Evolutionary conservation across 1,140 invertebrate genomes (phyloP).

Genomic region (Goniozus legneri): DNA sequence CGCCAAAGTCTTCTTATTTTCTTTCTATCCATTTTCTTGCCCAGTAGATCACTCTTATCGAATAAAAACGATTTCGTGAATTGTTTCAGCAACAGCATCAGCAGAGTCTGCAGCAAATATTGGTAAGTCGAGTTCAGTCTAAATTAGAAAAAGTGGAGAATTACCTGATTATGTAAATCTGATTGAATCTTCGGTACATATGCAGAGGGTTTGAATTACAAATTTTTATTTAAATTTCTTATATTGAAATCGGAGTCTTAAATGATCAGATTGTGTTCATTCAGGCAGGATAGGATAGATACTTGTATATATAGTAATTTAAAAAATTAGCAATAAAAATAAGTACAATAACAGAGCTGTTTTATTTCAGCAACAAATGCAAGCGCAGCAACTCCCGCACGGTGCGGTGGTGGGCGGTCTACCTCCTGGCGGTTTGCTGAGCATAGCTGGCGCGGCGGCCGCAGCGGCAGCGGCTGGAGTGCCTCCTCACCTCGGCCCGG

Average conservation of each 20-base stretch:
- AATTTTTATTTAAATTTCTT: no score
- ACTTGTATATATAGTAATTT: no score
- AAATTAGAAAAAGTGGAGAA: neutral
- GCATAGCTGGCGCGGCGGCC: slow-evolving; percentile 48
- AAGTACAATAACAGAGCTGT: no score
- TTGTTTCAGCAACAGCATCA: slow-evolving; percentile 47
- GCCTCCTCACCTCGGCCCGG: slow-evolving; percentile 41
- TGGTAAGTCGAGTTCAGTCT: slow-evolving; percentile 30
- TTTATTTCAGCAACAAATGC: slow-evolving; percentile 78
- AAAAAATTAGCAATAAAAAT: no score
- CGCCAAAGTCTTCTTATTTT: no score
- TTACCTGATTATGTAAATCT: neutral
- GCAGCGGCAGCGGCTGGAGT: slow-evolving; percentile 43
- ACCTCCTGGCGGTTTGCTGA: slow-evolving; percentile 46
- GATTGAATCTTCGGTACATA: slow-evolving; percentile 6
- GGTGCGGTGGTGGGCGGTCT: slow-evolving; percentile 67
- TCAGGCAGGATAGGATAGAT: neutral
- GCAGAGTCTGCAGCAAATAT: slow-evolving; percentile 45
- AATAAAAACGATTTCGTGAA: slow-evolving; percentile 3
- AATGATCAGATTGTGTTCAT: neutral
- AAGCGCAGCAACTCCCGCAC: slow-evolving; percentile 78
- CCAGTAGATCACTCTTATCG: no score
- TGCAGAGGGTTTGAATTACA: no score
- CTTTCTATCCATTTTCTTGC: no score
- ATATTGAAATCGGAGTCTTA: no score